These are phyloP conservation scores for Hylia prasina DNA, from an alignment of 2,113 vertebrate species.

Conservation along the genomic window DNA sequence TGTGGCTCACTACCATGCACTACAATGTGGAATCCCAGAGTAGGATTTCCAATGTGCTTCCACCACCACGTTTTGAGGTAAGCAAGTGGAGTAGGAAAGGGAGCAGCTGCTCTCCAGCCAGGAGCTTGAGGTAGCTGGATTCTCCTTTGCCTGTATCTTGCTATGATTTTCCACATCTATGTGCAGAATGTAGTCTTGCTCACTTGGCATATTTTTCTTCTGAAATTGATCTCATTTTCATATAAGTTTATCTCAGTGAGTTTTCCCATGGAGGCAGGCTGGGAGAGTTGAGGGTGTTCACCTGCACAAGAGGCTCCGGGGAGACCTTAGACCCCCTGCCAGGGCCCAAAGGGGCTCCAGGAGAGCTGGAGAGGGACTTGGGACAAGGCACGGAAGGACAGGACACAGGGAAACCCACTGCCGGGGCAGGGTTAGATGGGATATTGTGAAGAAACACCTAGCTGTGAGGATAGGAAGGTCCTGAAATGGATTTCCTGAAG, in stretches of 20 bases:
- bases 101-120: background rate
- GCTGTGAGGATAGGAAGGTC: rapidly evolving
- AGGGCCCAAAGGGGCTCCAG: background rate
- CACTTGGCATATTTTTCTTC: background rate
- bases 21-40: background rate
- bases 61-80: background rate
- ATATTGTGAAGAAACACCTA: rapidly evolving
- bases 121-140: background rate
- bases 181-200: background rate
- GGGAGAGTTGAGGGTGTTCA: rapidly evolving
- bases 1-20: conserved; percentile 13
- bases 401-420: background rate
- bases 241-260: background rate
- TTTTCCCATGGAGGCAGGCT: background rate
- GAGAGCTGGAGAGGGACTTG: background rate
- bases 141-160: background rate
- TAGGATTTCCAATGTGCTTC: background rate
- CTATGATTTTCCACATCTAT: background rate
- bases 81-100: background rate
- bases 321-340: background rate
- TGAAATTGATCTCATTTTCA: background rate
- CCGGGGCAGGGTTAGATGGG: rapidly evolving
- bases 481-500: background rate
- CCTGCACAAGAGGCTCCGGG: background rate
- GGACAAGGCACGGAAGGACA: background rate